phyloP scores from a whole-genome alignment of 1,140 invertebrate species.

The Drosophila kurseongensis region DNA sequence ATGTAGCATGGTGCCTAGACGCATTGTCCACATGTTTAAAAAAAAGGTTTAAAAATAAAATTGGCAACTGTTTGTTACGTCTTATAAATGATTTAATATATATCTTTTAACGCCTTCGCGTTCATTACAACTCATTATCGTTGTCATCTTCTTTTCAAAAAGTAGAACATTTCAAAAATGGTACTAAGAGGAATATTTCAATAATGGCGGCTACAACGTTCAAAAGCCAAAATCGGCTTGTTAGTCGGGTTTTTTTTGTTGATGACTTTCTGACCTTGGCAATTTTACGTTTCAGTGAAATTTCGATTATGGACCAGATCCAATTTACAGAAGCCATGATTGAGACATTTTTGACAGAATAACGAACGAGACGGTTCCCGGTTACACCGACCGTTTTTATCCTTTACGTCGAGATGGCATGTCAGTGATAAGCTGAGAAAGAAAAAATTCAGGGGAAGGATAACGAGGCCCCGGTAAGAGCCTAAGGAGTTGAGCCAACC shows the following conservation, averaged over 20 bases:
- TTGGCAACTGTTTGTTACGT: no score
- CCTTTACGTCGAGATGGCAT: slow-evolving; percentile 55
- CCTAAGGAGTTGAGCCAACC: slow-evolving; percentile 73
- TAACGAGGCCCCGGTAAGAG: slow-evolving; percentile 52
- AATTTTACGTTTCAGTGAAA: slow-evolving; percentile 78
- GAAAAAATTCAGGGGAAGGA: slow-evolving; percentile 15
- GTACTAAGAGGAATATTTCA: slow-evolving; percentile 43
- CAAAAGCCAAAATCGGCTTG: slow-evolving; percentile 43
- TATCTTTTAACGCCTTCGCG: no score
- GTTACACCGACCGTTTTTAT: slow-evolving; percentile 51
- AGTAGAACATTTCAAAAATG: slow-evolving; percentile 28
- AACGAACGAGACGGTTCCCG: slow-evolving; percentile 69
- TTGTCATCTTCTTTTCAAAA: slow-evolving; percentile 16
- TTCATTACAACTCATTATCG: no score
- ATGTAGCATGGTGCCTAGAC: slow-evolving; percentile 48
- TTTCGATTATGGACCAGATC: slow-evolving; percentile 72
- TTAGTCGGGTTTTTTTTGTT: slow-evolving; percentile 25
- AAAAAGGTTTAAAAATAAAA: neutral
- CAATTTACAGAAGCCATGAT: slow-evolving; percentile 73
- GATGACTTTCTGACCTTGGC: slow-evolving; percentile 33
- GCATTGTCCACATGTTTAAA: neutral
- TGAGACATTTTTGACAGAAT: slow-evolving; percentile 74
- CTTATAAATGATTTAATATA: no score
- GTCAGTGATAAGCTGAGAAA: slow-evolving; percentile 56
- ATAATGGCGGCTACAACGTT: slow-evolving; percentile 52